These are phyloP conservation scores for Antheraea assamensis DNA, from an alignment of 2,888 invertebrate genomes.

Conservation along the genomic window DNA sequence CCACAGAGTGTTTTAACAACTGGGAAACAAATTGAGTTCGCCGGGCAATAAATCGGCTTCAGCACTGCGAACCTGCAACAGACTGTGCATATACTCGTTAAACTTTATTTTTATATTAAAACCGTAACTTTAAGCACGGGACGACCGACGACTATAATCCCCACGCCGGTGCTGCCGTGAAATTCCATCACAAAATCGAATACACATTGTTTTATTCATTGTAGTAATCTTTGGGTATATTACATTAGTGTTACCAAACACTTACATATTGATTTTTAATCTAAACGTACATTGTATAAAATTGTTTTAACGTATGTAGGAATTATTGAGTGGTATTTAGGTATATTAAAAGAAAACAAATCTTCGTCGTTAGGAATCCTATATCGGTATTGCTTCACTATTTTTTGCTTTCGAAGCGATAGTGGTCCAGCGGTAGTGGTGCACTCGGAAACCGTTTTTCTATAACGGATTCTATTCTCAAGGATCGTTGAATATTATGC, in stretches of 20 bases:
- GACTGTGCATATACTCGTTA: conserved; percentile 69
- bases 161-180: conserved; percentile 47
- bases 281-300: too few species aligned
- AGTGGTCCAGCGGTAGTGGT: too few species aligned
- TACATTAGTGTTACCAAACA: neutral
- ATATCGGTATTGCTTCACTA: too few species aligned
- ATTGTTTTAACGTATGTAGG: too few species aligned
- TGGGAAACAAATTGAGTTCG: conserved; percentile 63
- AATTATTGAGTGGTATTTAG: too few species aligned
- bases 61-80: conserved; percentile 70
- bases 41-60: conserved; percentile 73
- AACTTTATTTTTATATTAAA: conserved; percentile 80
- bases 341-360: too few species aligned
- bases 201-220: neutral
- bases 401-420: too few species aligned
- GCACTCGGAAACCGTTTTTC: too few species aligned
- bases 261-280: too few species aligned
- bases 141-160: conserved; percentile 67
- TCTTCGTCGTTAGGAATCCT: too few species aligned
- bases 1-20: conserved; percentile 53
- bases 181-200: conserved; percentile 44
- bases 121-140: conserved; percentile 69
- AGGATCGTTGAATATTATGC: too few species aligned
- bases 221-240: neutral
- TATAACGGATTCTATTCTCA: too few species aligned